Evolutionary conservation across 2,888 invertebrate species (phyloP), one percentile per base, ranked within the genome.

Genomic region (Polietes domitor): DNA sequence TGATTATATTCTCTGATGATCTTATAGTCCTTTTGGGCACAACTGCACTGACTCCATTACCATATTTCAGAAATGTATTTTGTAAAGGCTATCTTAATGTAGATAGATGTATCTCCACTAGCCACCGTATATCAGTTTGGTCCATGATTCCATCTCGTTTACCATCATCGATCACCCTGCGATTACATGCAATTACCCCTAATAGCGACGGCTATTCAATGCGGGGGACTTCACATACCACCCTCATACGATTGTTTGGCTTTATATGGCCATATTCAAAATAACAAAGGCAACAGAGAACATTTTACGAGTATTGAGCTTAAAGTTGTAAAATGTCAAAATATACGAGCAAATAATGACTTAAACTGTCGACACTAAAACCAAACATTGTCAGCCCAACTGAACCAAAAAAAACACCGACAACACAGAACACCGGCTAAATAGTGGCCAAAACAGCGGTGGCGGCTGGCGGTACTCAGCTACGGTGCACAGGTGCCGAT

Each of bases 271-370:
- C n/a, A 4, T 65, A 37, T 65, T 65, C 37, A 41, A 65, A 37
- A 43, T 68, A 21, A 68, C 24, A 68, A 65, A 41, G 24, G 43
- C 68, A 68, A 68, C 19, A 68, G 9, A 68, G 21, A 68, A 68
- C 68, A 68, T 68, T 68, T 68, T 68, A 61, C 61, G 61, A 61
- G 61, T 28, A 43, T 68, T 68, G 19, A 68, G 41, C 41, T 68
- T 24, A 41, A 68, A 68, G 68, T 68, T 68, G 68, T 68, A 68
- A 68, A 68, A 68, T 68, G 68, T 41, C 68, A 68, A 68, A 43
- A 68, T 68, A 68, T 68, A 68, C 68, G 68, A 68, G 43, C 68
- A 41, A 68, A 68, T 68, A 68, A 68, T 68, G 68, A 68, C 68
- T 68, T 68, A 68, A 68, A 68, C 68, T 68, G 68, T 68, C 68